Base-by-base conservation (phyloP, 35 echinoderm and acorn worm species). In the Lytechinus pictus region DNA sequence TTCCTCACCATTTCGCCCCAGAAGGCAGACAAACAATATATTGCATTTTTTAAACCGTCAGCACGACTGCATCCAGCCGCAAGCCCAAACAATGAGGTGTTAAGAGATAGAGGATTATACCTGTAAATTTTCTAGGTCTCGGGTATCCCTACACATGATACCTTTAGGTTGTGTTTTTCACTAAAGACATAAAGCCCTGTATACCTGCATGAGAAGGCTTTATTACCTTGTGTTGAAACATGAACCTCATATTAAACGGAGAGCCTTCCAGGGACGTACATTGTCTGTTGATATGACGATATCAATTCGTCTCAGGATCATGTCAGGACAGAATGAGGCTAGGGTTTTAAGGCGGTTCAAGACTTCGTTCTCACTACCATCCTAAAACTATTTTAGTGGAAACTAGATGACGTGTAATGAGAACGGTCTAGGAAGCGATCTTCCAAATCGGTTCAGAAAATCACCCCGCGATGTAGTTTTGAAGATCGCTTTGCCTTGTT, bases 161-260 rank as follows among this genome's bases (percentile, higher is more conserved):
- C 66, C 66, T 79, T 24, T 16, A 79, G 12, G 66, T 79, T 79
- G 66, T 79, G 33, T 44, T 44, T 24, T 79, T 19, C 21, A 79
- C 3, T 24, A 16, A 8, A 24, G 66, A 79, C 66, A 79, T n/a
- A 14, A 79, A 24, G 66, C 66, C 66, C 66, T 7, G 56, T n/a
- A 79, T 79, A n/a, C 66, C 66, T n/a, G 66, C 66, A 79, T 79
- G 12, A 24, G 66, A 6, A n/a, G 66, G 66, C n/a, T 24, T 79
- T 79, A 79, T 79, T 79, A 79, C 66, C 66, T 79, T 24, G 66
- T 79, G 66, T 79, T 79, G 66, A 79, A 79, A 79, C 66, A 79
- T 79, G 19, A 79, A 79, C 66, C n/a, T 79, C 16, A 79, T 79
- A 79, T 79, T 79, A 7, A 79, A 44, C 24, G 66, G 21, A 79